These are phyloP conservation scores for Sebastes oblongus DNA, from an alignment of 2,797 vertebrate species.

Conservation along the genomic window DNA sequence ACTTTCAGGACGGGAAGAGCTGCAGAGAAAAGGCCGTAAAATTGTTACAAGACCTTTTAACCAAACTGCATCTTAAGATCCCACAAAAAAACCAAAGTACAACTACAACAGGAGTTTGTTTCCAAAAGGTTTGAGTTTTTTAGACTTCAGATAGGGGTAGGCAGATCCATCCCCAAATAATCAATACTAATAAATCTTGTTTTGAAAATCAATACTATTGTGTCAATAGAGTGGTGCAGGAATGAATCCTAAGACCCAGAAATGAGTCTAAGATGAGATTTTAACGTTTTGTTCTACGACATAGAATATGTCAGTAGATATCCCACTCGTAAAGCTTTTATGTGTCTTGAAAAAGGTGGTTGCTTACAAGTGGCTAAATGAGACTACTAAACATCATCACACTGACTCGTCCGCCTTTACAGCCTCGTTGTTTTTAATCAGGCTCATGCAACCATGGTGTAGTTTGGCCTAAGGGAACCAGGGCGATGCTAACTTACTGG, in stretches of 20 bases:
- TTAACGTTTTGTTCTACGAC: too few species aligned
- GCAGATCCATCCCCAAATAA: background rate
- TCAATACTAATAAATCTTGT: background rate
- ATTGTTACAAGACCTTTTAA: slow-evolving; percentile 30
- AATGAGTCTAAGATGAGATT: too few species aligned
- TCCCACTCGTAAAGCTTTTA: too few species aligned
- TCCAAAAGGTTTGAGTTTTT: background rate
- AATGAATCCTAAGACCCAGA: too few species aligned
- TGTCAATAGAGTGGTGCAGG: background rate
- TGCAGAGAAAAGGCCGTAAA: slow-evolving; percentile 47
- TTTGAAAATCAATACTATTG: background rate
- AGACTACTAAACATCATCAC: too few species aligned
- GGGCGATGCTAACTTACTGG: rapidly evolving
- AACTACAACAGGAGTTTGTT: background rate
- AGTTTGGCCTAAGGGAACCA: too few species aligned
- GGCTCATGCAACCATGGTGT: too few species aligned
- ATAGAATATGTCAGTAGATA: rapidly evolving
- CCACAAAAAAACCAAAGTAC: background rate
- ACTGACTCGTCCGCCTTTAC: too few species aligned
- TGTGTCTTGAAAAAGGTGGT: too few species aligned
- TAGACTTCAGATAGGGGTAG: background rate
- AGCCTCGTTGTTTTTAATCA: too few species aligned
- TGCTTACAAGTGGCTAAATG: too few species aligned
- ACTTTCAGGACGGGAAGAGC: slow-evolving; percentile 19
- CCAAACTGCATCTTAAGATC: slow-evolving; percentile 17